Conservation (phyloP, 2,113 vertebrate genomes). For the Leptodactylus fuscus region DNA sequence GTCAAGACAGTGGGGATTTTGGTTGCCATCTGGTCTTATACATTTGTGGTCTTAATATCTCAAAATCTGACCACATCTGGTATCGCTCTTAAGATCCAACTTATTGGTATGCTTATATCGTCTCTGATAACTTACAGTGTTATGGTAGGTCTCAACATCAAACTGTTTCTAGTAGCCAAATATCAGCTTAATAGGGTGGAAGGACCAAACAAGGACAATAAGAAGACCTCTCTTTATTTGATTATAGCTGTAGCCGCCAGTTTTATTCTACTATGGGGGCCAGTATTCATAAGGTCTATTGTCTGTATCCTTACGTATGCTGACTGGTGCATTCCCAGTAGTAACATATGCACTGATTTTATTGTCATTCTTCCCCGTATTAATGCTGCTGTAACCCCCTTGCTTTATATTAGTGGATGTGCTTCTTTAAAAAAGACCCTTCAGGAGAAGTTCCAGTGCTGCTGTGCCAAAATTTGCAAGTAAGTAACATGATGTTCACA, state of each 20-base stretch:
- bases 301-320: conserved; percentile 67
- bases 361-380: conserved; percentile 73
- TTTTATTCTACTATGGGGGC: conserved; percentile 74
- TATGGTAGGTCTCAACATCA: conserved; percentile 76
- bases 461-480: conserved; percentile 50
- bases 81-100: conserved; percentile 65
- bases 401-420: conserved; percentile 76
- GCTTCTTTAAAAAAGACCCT: conserved; percentile 66
- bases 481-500: conserved; percentile 12
- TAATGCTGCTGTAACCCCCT: conserved; percentile 73
- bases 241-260: conserved; percentile 73
- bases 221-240: conserved; percentile 73
- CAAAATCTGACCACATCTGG: conserved; percentile 68
- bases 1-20: conserved; percentile 71
- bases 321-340: conserved; percentile 65
- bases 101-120: conserved; percentile 68
- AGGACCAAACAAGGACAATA: conserved; percentile 71
- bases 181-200: conserved; percentile 72
- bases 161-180: conserved; percentile 73
- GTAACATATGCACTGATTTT: conserved; percentile 74
- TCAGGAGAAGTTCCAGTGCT: conserved; percentile 69
- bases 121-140: conserved; percentile 73
- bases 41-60: conserved; percentile 69
- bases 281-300: conserved; percentile 69
- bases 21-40: conserved; percentile 72